Base-by-base conservation (phyloP, 1,140 invertebrate genomes). In the Armadillidium nasatum region DNA sequence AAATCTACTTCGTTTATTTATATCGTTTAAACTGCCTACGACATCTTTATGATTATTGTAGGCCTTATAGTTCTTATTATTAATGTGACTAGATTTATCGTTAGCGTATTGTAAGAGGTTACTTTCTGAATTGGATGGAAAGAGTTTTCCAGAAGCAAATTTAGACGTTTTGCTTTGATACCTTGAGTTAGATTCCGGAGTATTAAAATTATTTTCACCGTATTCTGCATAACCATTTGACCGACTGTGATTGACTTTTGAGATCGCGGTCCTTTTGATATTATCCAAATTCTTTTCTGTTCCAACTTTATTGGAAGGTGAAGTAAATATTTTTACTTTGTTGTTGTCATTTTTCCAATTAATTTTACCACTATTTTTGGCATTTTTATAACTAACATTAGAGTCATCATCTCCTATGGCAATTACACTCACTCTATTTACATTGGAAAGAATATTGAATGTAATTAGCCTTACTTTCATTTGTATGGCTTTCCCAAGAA, bases 371-470 rank as follows among this genome's bases (percentile, higher is more conserved):
- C 19, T 60, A 60, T 13, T 60, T 13, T 60, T 60, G 19, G 11
- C 19, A 60, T 60, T 60, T 15, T 60, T 60, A 60, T 60, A 15
- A 60, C 19, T 60, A 60, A 60, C 50, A 60, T 19, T 13, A 60
- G 11, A 60, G 19, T 60, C 50, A 7, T 60, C 2, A 4, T 13
- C 11, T 60, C 50, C 50, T 60, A 60, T 19, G 50, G 50, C 11
- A 15, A 60, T 60, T 60, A 60, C 19, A 60, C 50, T 60, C 50
- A 60, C 50, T 60, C 50, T 19, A 60, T 60, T 60, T 60, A 15
- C 50, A 15, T 19, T 60, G 50, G 50, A 60, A 33, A 15, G 50
- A 60, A 60, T 60, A 19, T 60, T 60, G 4, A 3, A 19, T 60
- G 19, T 60, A 60, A 50, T 19, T 13, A 15, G 50, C 11, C 19